Evolutionary conservation across 2,113 vertebrate species (phyloP).

Genomic region (Elgaria multicarinata): DNA sequence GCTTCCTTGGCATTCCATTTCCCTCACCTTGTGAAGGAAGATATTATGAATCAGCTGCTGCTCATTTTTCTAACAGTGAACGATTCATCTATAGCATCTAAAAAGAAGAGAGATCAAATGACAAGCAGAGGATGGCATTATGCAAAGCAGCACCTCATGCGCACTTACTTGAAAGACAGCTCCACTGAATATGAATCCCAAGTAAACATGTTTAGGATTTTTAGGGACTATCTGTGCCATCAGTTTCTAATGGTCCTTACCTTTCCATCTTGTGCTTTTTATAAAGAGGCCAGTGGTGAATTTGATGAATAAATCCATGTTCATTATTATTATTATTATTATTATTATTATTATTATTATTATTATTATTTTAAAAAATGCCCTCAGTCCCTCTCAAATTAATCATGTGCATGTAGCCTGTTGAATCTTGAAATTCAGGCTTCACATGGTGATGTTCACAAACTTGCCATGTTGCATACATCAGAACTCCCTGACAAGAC

Average conservation of each 20-base stretch:
- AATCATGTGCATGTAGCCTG: background rate
- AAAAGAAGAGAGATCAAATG: conserved; percentile 42
- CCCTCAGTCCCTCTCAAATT: background rate
- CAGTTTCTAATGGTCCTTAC: background rate
- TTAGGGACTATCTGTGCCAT: background rate
- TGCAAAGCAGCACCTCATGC: background rate
- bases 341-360: too few species aligned
- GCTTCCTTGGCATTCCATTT: conserved; percentile 3
- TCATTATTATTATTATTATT: too few species aligned
- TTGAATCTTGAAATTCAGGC: background rate
- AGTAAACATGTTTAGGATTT: background rate
- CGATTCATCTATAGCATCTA: conserved; percentile 27
- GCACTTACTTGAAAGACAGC: background rate
- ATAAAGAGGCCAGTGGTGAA: background rate
- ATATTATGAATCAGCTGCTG: conserved; percentile 25
- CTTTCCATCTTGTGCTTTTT: background rate
- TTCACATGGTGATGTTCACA: background rate
- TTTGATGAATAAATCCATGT: background rate
- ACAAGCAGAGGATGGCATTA: conserved; percentile 32
- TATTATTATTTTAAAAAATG: background rate
- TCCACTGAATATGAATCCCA: background rate
- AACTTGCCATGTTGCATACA: too few species aligned
- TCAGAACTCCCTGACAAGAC: too few species aligned
- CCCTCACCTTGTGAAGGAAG: conserved; percentile 28
- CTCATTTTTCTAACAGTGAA: background rate